Evolutionary conservation across 1,140 invertebrate genomes (phyloP), one percentile per base, ranked within the genome.

Genomic region (Drosophila aff.): DNA sequence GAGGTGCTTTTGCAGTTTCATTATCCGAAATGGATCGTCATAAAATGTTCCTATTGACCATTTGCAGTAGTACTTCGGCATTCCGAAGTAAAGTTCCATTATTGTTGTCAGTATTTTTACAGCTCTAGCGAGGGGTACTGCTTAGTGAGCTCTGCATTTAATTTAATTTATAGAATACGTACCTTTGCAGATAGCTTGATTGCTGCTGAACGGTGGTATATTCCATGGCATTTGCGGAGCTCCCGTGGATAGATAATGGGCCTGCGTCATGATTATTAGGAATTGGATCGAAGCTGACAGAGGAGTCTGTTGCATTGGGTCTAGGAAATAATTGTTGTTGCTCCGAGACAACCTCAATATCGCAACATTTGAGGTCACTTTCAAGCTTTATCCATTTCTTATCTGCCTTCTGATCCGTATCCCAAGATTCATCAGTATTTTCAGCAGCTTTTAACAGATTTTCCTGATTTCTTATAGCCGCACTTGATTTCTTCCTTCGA

Each of bases 151-250:
- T 28, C 16, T n/a, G n/a, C 2, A 11, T 10, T 31, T 31, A 52
- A 11, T 18, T 36, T 23, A 0, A 10, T 23, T 57, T 57, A 15
- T 9, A 16, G 3, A 15, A 57, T 40, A 57, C 53, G 26, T 57
- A 57, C 53, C 36, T 57, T n/a, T 57, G 53, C 1, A 40, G 36
- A 57, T 57, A 57, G 18, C 36, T 26, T n/a, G 53, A 40, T n/a
- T 57, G 21, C 15, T 57, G 53, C 15, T 57, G 53, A 26, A 40
- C 21, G 15, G 9, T 57, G 21, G 36, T 26, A 10, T 40, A 57
- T 21, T 57, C 21, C 9, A 15, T 40, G 5, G 16, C 38, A 23
- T n/a, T 57, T 26, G 21, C 38, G 16, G 21, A 21, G 21, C 15
- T 40, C 10, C 36, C 53, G 21, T 57, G 23, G 9, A 40, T 23